Evolutionary conservation across 2,797 vertebrate genomes (phyloP), one percentile per base, ranked within the genome.

Genomic region (Distichodus sexfasciatus): DNA sequence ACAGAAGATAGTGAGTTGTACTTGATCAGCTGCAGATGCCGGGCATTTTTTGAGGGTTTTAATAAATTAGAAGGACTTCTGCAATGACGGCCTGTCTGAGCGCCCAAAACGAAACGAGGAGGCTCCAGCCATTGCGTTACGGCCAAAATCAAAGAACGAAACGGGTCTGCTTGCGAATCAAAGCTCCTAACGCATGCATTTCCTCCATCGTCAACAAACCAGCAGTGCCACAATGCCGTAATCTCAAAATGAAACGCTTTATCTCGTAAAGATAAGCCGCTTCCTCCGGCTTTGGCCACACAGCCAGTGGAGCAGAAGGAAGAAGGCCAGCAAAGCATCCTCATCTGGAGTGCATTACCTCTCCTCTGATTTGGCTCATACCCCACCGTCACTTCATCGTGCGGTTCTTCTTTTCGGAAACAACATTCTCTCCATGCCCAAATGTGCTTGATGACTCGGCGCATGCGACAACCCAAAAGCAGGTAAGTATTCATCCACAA

Each of bases 331-430:
- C 77, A 75, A 79, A 86, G 78, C 69, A 76, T 82, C 72, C 81
- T 87, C 84, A 86, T 82, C 81, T 84, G 83, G 84, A 84, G 68
- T 61, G 71, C 71, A 85, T 84, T 87, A 87, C 81, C 80, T 87
- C 74, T 79, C 71, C 53, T 71, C 61, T 0, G n/a, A 64, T 57
- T 58, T 83, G 71, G 76, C 71, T 48, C 63, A 59, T 74, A 63
- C 71, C 68, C 41, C 17, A 28, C 60, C 65, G 35, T 69, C 81
- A 60, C 71, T 76, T 47, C 75, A 78, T 76, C 74, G 83, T 75
- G 81, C 12, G 4, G 4, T 15, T 44, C 71, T 51, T 33, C 60
- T 26, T 40, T 14, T 76, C 76, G 46, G 44, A 8, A 21, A 58
- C 21, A 58, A 40, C 33, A 17, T 10, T 41, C 11, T 41, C 11